These are phyloP conservation scores for Neopelma chrysocephalum DNA, from an alignment of 2,797 vertebrate species.

Conservation along the genomic window DNA sequence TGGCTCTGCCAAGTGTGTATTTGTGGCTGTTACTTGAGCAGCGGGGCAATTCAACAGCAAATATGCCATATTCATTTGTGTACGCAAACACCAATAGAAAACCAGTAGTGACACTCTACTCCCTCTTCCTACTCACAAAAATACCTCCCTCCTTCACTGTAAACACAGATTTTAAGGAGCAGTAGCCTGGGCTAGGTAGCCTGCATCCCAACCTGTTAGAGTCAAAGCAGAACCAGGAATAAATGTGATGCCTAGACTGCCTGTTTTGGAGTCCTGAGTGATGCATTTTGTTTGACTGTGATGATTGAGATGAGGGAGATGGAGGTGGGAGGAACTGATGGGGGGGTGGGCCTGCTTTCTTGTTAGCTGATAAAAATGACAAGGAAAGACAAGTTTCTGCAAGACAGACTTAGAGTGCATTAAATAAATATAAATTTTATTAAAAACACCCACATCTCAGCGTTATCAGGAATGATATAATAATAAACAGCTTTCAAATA, in stretches of 20 bases:
- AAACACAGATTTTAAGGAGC: not conserved
- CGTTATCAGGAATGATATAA: slow-evolving; percentile 99
- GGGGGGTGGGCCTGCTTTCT: not conserved
- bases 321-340: not conserved
- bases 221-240: not conserved
- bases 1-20: not conserved
- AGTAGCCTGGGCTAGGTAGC: not conserved
- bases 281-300: not conserved
- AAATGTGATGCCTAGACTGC: not conserved
- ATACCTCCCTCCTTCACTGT: not conserved
- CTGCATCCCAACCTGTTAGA: fast-evolving
- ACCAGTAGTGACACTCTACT: not conserved
- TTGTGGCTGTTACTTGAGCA: not conserved
- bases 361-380: not conserved
- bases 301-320: not conserved
- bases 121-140: not conserved
- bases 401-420: slow-evolving; percentile 80
- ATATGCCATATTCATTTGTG: not conserved
- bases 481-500: slow-evolving; percentile 99
- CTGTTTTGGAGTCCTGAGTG: not conserved
- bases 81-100: not conserved
- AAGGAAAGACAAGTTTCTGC: slow-evolving; percentile 45
- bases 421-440: slow-evolving; percentile 99
- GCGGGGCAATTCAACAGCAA: not conserved
- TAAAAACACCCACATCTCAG: slow-evolving; percentile 99